Percentiles rank a stretch among this genome's conserved stretches.
Conservation (phyloP, 2,797 vertebrate genomes). For the Aulostomus chinensis region DNA sequence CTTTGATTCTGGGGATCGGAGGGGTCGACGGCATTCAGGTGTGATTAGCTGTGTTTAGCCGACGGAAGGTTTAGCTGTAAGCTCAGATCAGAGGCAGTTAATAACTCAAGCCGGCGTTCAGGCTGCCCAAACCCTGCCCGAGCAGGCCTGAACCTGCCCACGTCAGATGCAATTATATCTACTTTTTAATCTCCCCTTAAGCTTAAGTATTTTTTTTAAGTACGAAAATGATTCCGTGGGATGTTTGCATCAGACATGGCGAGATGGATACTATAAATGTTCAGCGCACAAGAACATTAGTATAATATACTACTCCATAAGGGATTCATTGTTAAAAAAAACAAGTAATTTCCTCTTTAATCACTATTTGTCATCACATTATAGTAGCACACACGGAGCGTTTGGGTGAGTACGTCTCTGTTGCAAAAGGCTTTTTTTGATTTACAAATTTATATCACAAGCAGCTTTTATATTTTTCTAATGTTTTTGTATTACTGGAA, state of each 20-base stretch:
- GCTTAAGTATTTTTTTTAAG: not conserved
- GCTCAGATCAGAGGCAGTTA: constrained; percentile 46
- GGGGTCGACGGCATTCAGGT: constrained; percentile 42
- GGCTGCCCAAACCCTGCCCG: not conserved
- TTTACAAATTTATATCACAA: too few relatives aligned
- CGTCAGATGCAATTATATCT: not conserved
- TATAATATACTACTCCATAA: too few relatives aligned
- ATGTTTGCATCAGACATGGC: not conserved
- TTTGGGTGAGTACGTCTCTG: too few relatives aligned
- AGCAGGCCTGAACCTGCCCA: constrained; percentile 1
- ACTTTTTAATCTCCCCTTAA: not conserved
- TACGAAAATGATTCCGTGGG: not conserved
- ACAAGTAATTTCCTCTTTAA: too few relatives aligned
- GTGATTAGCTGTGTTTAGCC: constrained; percentile 48
- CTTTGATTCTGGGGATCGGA: constrained; percentile 45
- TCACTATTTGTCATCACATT: too few relatives aligned
- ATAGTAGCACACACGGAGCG: too few relatives aligned
- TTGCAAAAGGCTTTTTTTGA: too few relatives aligned
- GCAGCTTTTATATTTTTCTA: constrained; percentile 1
- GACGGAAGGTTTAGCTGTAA: constrained; percentile 30
- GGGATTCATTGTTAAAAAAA: too few relatives aligned
- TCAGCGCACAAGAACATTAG: too few relatives aligned
- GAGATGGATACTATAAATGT: too few relatives aligned
- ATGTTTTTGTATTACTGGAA: constrained; percentile 17
- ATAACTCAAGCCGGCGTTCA: constrained; percentile 28